Evolutionary conservation across 1,140 invertebrate genomes (phyloP).

Genomic region (Frieseomelitta varia): DNA sequence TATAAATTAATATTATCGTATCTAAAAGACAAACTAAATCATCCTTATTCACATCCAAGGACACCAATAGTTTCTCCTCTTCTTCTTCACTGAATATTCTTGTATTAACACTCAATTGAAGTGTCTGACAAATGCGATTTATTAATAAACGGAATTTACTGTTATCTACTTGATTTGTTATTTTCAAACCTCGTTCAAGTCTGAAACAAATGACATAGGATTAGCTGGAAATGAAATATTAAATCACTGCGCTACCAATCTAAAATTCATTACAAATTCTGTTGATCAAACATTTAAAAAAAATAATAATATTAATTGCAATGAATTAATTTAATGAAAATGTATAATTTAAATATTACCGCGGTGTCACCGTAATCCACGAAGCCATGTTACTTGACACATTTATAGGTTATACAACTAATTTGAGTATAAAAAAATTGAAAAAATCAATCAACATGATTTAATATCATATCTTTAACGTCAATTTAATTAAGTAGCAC

Average conservation of each 20-base stretch:
- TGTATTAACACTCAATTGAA: conserved; percentile 57
- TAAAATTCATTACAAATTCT: background rate
- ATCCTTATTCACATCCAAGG: conserved; percentile 71
- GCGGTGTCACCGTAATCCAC: conserved; percentile 40
- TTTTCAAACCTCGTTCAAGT: conserved; percentile 67
- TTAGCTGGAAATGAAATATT: background rate
- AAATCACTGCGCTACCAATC: background rate
- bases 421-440: background rate
- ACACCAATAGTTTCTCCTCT: conserved; percentile 75
- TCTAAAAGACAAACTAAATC: conserved; percentile 71
- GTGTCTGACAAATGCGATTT: conserved; percentile 72
- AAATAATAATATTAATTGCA: background rate
- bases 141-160: conserved; percentile 76
- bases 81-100: conserved; percentile 75
- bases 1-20: conserved; percentile 70
- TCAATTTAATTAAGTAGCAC: background rate
- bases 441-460: background rate
- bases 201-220: conserved; percentile 42
- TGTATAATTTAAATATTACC: conserved; percentile 41
- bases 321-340: background rate
- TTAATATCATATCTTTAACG: background rate
- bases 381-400: conserved; percentile 25
- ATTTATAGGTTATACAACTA: conserved; percentile 19
- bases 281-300: background rate
- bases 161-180: conserved; percentile 70